Evolutionary conservation across 2,797 vertebrate species (phyloP).

Genomic region (Anas capensis): DNA sequence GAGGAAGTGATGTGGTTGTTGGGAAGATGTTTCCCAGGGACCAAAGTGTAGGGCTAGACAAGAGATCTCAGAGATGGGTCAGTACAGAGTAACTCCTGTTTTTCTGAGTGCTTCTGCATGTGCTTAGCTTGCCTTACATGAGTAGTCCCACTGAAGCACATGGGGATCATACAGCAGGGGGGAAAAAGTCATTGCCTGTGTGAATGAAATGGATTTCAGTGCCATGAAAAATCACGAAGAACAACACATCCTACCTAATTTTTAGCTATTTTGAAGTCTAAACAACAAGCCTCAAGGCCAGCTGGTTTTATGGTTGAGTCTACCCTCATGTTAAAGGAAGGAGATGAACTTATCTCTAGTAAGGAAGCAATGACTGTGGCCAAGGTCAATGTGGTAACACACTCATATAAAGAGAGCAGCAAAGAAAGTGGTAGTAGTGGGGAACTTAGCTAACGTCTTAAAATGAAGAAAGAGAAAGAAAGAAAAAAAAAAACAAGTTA

Average conservation of each 20-base stretch:
- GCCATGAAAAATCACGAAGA: not conserved
- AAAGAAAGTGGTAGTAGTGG: not conserved
- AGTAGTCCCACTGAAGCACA: not conserved
- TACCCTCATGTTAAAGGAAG: not conserved
- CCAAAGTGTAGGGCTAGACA: not conserved
- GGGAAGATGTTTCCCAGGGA: not conserved
- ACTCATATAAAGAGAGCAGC: not conserved
- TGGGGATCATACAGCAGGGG: not conserved
- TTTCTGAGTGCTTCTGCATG: not conserved
- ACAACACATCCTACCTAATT: not conserved
- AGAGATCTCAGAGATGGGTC: not conserved
- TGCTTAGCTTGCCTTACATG: not conserved
- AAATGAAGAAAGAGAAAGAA: not conserved
- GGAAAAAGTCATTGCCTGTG: not conserved
- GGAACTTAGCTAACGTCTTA: not conserved
- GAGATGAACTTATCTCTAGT: not conserved
- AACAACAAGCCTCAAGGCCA: not conserved
- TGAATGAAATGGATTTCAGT: not conserved
- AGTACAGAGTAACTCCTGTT: not conserved
- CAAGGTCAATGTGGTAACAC: not conserved
- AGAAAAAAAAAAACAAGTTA: not conserved
- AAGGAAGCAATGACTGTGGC: not conserved
- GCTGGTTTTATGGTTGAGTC: not conserved
- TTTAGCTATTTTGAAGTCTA: not conserved
- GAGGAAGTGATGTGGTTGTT: fast-evolving